Percentiles rank a stretch among this genome's conserved stretches.
These are phyloP conservation scores for Dasysyrphus albostriatus DNA, from an alignment of 2,888 invertebrate genomes.

Conservation along the genomic window DNA sequence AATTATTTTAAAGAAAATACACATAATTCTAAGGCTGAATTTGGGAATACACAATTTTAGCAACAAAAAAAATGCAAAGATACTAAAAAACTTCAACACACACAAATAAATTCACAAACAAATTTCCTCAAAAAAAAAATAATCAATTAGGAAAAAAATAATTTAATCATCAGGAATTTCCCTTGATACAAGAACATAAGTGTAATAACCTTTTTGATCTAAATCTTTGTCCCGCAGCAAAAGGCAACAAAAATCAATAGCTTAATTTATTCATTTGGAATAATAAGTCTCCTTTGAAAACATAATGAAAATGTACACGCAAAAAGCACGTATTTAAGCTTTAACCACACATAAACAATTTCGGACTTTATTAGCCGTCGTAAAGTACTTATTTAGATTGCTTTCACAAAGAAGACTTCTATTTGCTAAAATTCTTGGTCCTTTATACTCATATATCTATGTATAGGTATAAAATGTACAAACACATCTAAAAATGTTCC, in stretches of 20 bases:
- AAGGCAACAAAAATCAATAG: slow-evolving; percentile 21
- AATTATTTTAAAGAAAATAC: too few species aligned
- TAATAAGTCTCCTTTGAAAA: slow-evolving; percentile 8
- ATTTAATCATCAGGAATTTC: neutral
- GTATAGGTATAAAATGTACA: too few species aligned
- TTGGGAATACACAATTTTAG: too few species aligned
- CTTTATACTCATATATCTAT: too few species aligned
- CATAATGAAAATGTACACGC: slow-evolving; percentile 32
- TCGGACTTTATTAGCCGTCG: slow-evolving; percentile 33
- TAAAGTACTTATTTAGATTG: slow-evolving; percentile 8
- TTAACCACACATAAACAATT: slow-evolving; percentile 21
- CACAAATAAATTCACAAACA: too few species aligned
- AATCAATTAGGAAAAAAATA: slow-evolving; percentile 4
- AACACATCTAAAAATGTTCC: too few species aligned
- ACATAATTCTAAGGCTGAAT: too few species aligned
- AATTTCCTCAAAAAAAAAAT: too few species aligned
- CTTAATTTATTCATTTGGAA: slow-evolving; percentile 25
- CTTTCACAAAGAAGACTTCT: neutral
- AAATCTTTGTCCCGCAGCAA: neutral
- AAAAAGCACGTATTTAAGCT: slow-evolving; percentile 15
- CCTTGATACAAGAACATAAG: neutral
- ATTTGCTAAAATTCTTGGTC: neutral
- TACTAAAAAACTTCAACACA: too few species aligned
- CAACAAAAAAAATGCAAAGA: too few species aligned
- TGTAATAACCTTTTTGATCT: neutral